Evolutionary conservation across 2,888 invertebrate genomes (phyloP), one percentile per base, ranked within the genome.

Genomic region (Pheosia gnoma): DNA sequence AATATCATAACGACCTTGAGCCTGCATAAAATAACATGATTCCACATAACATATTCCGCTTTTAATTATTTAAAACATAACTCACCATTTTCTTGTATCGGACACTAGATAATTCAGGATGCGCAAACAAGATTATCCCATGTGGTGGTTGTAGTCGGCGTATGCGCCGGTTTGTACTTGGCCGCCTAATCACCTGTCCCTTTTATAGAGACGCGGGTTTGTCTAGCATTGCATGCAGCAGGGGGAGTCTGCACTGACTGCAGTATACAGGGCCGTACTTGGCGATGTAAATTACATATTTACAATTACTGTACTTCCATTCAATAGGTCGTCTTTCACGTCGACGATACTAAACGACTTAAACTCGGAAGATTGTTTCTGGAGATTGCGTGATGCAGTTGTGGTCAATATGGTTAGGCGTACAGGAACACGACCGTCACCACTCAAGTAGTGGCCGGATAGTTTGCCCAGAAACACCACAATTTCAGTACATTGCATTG

Each of bases 161-260:
- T 79, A 76, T 87, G 81, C 88, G 90, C 88, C 88, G 82, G 85
- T 84, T 86, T 91, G 89, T 92, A 93, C 91, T 87, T 89, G 85
- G 85, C 77, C 77, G 76, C 82, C 86, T 92, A 91, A 92, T 92
- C 90, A 91, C 82, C 87, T 85, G 91, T 91, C 91, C 93, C 93
- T 93, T 93, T 87, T 93, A 93, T 93, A 93, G 91, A 92, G 87
- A 88, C 90, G 88, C 85, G 79, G 86, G 83, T 92, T 93, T 91
- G 90, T 90, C 90, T 92, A 91, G 87, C 82, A 86, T 85, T 88
- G 89, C 90, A 88, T 82, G 83, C 82, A 81, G 86, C 84, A 82
- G 89, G 88, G 91, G 92, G 90, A 89, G 87, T 75, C 79, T 88
- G 87, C 86, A 88, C 77, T 80, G 76, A 81, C 82, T 89, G 86